Conservation (phyloP, 2,888 invertebrate species). For the Fabriciana adippe region DNA sequence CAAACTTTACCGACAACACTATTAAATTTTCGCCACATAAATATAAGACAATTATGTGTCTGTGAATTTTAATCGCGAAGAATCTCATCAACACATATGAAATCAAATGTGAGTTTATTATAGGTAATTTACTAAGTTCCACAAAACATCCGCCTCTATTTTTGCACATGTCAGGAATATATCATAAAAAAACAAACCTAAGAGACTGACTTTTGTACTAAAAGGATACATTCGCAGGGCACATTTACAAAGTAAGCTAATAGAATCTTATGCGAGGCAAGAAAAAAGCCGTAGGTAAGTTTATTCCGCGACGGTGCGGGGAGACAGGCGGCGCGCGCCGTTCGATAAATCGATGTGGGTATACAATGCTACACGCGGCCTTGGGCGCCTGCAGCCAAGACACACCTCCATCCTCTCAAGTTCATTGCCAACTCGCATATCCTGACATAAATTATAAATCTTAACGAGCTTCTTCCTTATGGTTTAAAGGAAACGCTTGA, state of each 20-base stretch:
- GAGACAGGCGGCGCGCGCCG: constrained; percentile 71
- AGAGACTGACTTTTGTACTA: background rate
- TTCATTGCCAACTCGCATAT: constrained; percentile 71
- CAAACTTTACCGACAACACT: constrained; percentile 29
- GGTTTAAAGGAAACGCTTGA: background rate
- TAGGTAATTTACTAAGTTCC: too few species aligned
- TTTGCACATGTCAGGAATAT: background rate
- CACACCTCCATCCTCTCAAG: constrained; percentile 76
- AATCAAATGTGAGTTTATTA: too few species aligned
- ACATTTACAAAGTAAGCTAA: constrained; percentile 34
- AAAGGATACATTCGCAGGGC: constrained; percentile 20
- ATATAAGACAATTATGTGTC: constrained; percentile 21
- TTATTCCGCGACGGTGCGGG: constrained; percentile 49
- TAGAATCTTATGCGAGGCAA: constrained; percentile 36
- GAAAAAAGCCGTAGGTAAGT: constrained; percentile 48
- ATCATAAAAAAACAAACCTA: constrained; percentile 1
- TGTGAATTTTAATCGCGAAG: constrained; percentile 16
- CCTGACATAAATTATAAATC: constrained; percentile 38
- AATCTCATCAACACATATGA: background rate
- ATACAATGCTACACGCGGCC: constrained; percentile 75
- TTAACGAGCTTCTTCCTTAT: background rate
- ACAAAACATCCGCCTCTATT: too few species aligned
- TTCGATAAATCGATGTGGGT: constrained; percentile 79
- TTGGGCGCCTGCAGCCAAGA: constrained; percentile 74
- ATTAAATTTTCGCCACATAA: constrained; percentile 23